phyloP scores from a whole-genome alignment of 2,888 invertebrate genomes.

The Orchestes rusci region DNA sequence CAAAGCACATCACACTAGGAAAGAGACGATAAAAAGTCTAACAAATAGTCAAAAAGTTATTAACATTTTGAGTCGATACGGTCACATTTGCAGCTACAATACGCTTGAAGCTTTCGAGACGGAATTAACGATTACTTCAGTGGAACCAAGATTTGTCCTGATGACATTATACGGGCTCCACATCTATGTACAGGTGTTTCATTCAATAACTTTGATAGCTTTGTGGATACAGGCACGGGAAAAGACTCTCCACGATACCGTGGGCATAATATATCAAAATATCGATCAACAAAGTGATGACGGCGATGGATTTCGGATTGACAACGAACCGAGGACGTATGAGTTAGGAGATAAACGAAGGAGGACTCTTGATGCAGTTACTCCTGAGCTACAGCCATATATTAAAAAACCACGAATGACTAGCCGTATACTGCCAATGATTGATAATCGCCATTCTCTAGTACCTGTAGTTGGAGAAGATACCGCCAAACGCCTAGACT shows the following conservation, averaged over 20 bases:
- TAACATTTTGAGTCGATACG: conserved; percentile 22
- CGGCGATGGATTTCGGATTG: neutral
- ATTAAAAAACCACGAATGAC: conserved; percentile 11
- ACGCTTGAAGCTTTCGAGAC: conserved; percentile 20
- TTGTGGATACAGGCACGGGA: conserved; percentile 23
- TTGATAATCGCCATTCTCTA: no score
- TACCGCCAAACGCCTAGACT: neutral
- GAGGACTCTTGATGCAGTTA: conserved; percentile 8
- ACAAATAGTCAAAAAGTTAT: conserved; percentile 19
- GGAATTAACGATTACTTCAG: conserved; percentile 12
- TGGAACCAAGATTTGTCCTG: conserved; percentile 18
- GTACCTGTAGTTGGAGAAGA: neutral
- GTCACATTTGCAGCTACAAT: conserved; percentile 16
- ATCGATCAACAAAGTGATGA: neutral
- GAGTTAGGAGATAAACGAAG: conserved; percentile 4
- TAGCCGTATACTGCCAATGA: no score
- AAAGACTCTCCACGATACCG: conserved; percentile 28
- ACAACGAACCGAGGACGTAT: neutral
- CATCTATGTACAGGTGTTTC: conserved; percentile 22
- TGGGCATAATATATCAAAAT: conserved; percentile 23
- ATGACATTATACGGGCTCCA: conserved; percentile 12
- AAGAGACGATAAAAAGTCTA: conserved; percentile 13
- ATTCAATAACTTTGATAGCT: conserved; percentile 29
- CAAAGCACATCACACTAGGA: conserved; percentile 6
- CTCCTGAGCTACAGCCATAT: conserved; percentile 8